phyloP scores from a whole-genome alignment of 2,113 vertebrate species.

The Scytalopus superciliaris region DNA sequence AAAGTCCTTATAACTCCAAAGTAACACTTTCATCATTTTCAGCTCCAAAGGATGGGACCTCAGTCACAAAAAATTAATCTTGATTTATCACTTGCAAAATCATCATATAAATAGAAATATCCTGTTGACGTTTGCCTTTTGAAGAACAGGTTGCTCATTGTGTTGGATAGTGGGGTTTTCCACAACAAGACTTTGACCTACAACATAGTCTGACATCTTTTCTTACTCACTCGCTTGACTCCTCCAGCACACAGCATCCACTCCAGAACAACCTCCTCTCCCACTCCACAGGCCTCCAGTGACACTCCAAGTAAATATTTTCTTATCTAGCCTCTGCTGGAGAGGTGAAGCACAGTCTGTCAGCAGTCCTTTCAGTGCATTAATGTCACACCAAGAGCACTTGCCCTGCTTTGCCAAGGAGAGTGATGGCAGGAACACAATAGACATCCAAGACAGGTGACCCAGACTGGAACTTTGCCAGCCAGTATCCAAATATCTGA shows the following conservation, averaged over 20 bases:
- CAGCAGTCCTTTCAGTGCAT: neutral
- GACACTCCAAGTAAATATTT: neutral
- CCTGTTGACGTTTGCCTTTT: neutral
- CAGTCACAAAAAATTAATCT: neutral
- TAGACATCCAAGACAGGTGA: neutral
- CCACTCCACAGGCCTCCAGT: neutral
- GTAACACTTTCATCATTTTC: neutral
- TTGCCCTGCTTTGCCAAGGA: neutral
- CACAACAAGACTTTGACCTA: neutral
- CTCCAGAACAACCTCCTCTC: neutral
- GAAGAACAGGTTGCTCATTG: neutral
- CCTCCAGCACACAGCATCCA: neutral
- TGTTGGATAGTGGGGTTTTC: neutral
- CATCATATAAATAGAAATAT: neutral
- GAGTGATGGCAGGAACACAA: neutral
- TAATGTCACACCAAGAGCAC: neutral
- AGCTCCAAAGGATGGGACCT: neutral
- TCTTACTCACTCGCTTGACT: neutral
- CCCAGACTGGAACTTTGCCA: neutral
- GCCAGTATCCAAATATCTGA: neutral
- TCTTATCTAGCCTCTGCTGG: neutral
- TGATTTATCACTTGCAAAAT: neutral
- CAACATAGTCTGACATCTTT: neutral
- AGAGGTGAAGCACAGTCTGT: neutral
- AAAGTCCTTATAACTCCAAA: fast-evolving